Conservation (phyloP, 2,113 vertebrate species). For the Crotalus helleri region DNA sequence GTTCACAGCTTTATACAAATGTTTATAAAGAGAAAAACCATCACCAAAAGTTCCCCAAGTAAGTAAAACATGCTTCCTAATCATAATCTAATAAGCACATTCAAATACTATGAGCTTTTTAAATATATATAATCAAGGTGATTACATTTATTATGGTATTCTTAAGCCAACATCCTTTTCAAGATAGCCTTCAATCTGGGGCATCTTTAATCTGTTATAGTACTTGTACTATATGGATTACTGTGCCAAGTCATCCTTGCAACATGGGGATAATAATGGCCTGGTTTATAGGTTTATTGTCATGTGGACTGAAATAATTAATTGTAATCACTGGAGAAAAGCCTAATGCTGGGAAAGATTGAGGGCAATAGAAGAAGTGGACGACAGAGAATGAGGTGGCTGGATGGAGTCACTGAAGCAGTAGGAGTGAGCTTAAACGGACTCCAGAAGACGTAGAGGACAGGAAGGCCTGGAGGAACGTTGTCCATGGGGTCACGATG, state of each 20-base stretch:
- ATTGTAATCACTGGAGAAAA: no score
- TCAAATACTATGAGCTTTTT: background rate
- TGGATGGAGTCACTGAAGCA: no score
- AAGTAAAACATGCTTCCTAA: background rate
- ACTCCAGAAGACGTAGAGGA: no score
- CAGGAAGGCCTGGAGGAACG: no score
- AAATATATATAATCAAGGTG: background rate
- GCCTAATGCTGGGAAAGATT: no score
- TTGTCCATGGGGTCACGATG: no score
- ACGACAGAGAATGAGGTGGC: no score
- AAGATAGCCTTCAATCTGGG: background rate
- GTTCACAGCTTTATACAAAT: conserved; percentile 30
- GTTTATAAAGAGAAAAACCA: conserved; percentile 11
- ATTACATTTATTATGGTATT: background rate
- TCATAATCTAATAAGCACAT: background rate
- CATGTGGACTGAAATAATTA: background rate
- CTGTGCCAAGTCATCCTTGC: background rate
- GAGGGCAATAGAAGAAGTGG: no score
- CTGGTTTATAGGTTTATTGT: background rate
- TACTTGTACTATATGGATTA: background rate
- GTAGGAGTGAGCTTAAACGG: no score
- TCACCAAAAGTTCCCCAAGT: conserved; percentile 20
- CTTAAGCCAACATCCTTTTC: background rate
- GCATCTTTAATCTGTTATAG: background rate
- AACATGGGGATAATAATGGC: background rate